Percentiles rank a stretch among this genome's conserved stretches.
Conservation (phyloP, 2,888 invertebrate genomes). For the Leptopilina syphax region DNA sequence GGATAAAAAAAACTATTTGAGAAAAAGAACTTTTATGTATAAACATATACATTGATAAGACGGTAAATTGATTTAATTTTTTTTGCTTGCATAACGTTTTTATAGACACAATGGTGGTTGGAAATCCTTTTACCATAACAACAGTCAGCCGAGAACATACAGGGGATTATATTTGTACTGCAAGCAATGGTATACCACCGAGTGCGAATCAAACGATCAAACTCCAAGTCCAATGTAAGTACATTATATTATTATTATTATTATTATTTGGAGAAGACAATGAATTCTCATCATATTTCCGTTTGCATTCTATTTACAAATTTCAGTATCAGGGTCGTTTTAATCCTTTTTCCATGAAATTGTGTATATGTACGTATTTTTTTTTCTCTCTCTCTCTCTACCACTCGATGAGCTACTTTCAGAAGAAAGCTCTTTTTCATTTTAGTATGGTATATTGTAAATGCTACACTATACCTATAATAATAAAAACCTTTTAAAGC, state of each 20-base stretch:
- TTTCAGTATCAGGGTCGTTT: neutral
- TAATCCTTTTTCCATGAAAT: slow-evolving; percentile 1
- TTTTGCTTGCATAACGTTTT: slow-evolving; percentile 23
- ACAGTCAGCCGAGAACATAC: slow-evolving; percentile 86
- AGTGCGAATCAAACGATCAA: slow-evolving; percentile 87
- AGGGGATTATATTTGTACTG: slow-evolving; percentile 87
- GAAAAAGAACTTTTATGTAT: too few species aligned
- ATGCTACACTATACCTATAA: neutral
- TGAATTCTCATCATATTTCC: slow-evolving; percentile 1
- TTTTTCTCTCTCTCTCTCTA: neutral
- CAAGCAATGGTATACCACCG: slow-evolving; percentile 92
- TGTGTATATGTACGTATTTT: neutral
- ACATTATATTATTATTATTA: slow-evolving; percentile 39
- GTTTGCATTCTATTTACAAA: slow-evolving; percentile 24
- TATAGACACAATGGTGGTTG: slow-evolving; percentile 76
- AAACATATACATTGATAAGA: neutral
- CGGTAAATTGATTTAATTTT: neutral
- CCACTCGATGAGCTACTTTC: slow-evolving; percentile 1
- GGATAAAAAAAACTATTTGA: too few species aligned
- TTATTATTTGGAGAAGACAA: slow-evolving; percentile 2
- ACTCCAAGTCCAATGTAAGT: slow-evolving; percentile 95
- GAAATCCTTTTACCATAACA: slow-evolving; percentile 88
- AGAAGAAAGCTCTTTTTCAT: slow-evolving; percentile 14
- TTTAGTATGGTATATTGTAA: neutral
- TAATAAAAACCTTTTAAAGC: neutral